phyloP scores from a whole-genome alignment of 2,888 invertebrate species.

The Buathra laborator region DNA sequence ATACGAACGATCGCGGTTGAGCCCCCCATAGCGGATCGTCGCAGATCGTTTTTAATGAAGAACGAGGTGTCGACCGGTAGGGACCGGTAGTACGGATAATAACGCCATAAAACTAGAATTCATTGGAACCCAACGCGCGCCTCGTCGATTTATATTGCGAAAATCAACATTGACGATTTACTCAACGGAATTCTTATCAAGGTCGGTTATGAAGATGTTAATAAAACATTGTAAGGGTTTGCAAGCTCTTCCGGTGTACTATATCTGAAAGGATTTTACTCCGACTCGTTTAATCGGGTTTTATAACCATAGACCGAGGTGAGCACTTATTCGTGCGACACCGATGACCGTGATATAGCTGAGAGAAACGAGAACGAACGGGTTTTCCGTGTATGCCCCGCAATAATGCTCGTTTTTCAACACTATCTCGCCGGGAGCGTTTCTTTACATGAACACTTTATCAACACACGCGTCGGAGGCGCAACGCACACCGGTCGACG shows the following conservation, averaged over 20 bases:
- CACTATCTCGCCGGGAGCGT: constrained; percentile 29
- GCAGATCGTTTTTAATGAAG: constrained; percentile 35
- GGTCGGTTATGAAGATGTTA: constrained; percentile 45
- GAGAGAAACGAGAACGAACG: constrained; percentile 49
- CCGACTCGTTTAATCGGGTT: background rate
- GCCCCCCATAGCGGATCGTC: constrained; percentile 15
- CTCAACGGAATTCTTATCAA: constrained; percentile 61
- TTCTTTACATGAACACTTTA: constrained; percentile 56
- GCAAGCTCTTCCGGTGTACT: constrained; percentile 49
- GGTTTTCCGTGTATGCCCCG: constrained; percentile 43
- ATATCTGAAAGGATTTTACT: background rate
- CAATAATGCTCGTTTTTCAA: constrained; percentile 39
- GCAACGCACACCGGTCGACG: constrained; percentile 26
- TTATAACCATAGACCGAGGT: background rate
- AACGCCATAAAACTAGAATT: constrained; percentile 51
- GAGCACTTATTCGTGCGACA: constrained; percentile 61
- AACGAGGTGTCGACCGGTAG: constrained; percentile 31
- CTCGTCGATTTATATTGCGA: constrained; percentile 10
- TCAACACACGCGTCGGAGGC: constrained; percentile 40
- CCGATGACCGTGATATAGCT: constrained; percentile 63
- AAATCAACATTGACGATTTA: constrained; percentile 26
- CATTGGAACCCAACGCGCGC: constrained; percentile 25
- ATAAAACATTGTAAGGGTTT: constrained; percentile 47
- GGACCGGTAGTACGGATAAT: constrained; percentile 40
- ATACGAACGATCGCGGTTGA: constrained; percentile 6